Evolutionary conservation across 2,113 vertebrate species (phyloP).

Genomic region (Coryphaenoides rupestris): DNA sequence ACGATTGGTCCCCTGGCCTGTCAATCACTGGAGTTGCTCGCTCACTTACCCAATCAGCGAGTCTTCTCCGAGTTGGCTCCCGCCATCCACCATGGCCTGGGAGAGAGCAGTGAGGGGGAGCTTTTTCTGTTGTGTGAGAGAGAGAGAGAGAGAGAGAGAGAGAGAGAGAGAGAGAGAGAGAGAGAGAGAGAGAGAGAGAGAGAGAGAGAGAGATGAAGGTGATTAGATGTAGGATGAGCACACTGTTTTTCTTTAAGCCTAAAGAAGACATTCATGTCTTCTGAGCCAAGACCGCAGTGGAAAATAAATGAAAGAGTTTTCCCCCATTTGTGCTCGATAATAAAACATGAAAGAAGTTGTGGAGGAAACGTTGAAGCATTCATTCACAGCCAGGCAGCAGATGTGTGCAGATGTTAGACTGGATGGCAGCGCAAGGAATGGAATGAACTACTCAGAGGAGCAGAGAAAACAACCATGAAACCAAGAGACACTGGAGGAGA

Average conservation of each 20-base stretch:
- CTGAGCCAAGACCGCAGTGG: slow-evolving; percentile 19
- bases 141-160: not conserved
- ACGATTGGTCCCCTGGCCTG: slow-evolving; percentile 9
- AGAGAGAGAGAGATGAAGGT: slow-evolving; percentile 19
- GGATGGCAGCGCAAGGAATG: too few species aligned
- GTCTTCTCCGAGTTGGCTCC: slow-evolving; percentile 86
- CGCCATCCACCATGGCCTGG: slow-evolving; percentile 91
- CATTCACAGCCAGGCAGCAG: too few species aligned
- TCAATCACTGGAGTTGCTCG: slow-evolving; percentile 20
- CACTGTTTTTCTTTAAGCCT: not conserved
- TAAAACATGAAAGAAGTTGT: too few species aligned
- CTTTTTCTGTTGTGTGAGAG: slow-evolving; percentile 79
- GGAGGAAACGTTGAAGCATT: too few species aligned
- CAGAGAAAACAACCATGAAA: too few species aligned
- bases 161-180: not conserved
- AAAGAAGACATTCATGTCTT: not conserved
- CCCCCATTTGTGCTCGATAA: too few species aligned
- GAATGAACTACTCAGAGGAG: too few species aligned
- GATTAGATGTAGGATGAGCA: slow-evolving; percentile 14
- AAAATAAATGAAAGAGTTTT: slow-evolving; percentile 28
- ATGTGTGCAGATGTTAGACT: too few species aligned
- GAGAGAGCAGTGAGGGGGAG: slow-evolving; percentile 89
- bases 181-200: not conserved
- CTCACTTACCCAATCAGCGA: slow-evolving; percentile 88
- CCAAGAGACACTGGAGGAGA: too few species aligned